Base-by-base conservation (phyloP, 1,140 invertebrate genomes). In the Hyles euphorbiae region DNA sequence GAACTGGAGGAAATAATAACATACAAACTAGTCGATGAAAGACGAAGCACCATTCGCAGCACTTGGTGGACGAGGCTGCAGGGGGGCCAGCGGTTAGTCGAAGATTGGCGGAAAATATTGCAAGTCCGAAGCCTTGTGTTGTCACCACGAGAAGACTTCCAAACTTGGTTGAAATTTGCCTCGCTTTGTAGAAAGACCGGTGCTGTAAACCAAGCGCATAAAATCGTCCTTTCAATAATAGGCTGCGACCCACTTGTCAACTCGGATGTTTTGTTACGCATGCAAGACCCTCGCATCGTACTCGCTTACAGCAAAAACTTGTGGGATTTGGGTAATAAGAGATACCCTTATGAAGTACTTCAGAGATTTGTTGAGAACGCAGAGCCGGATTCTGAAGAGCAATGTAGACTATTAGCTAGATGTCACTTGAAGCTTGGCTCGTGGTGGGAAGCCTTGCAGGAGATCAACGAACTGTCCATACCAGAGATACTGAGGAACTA, bases 1-100 rank as follows among this genome's bases (percentile, higher is more conserved):
- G 98, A 99, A 88, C 79, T 99, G 40, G 98, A 99, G 80, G 98
- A 99, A 91, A 98, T 98, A 0, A 97, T 99, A 56, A 97, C 98
- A 70, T 99, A 97, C 76, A 97, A 99, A 83, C 83, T 99, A 7
- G 94, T 98, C 7, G 96, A 96, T 1, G 98, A 99, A 85, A 91
- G 96, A 65, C 90, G 96, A 61, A 91, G 92, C 6, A 94, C 94
- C 0, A 96, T 99, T 47, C 94, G 95, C 52, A 91, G 93, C 22
- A 98, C 98, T 92, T 99, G 98, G 98, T 98, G 97, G 96, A 93
- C 97, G 58, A 91, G 98, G 61, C 87, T 99, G 6, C 96, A 98
- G 90, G 97, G 98, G 7, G 98, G 98, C 51, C 97, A 99, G 76
- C 90, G 94, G 45, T 92, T 98, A 40, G 97, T 99, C 0, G 98